Evolutionary conservation across 2,113 vertebrate genomes (phyloP), one percentile per base, ranked within the genome.

Genomic region (Bettongia penicillata): DNA sequence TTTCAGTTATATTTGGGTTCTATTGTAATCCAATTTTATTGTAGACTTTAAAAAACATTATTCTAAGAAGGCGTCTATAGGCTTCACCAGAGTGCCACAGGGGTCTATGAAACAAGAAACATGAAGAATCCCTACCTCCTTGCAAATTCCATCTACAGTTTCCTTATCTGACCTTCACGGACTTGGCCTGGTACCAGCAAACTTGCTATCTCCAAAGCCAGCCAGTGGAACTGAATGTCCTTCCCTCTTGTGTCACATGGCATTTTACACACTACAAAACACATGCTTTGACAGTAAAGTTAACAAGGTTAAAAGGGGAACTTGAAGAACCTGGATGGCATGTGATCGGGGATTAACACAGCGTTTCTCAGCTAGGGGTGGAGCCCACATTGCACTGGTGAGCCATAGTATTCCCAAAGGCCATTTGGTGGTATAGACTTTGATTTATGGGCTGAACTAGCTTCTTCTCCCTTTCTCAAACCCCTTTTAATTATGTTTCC

Each of bases 131-230:
- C 57, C n/a, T 77, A 43, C 61, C 61, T 90, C 93, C 90, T 91
- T 51, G 12, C 61, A 55, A 49, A 68, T 92, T 61, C 91, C n/a
- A 55, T 31, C 22, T 22, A n/a, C 1, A 3, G 90, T 93, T 91
- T 96, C 93, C 28, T 14, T 37, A 68, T 53, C 51, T 77, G 84
- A 51, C 92, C 91, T 24, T 26, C 28, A 37, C 0, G n/a, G 28
- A 51, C 9, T 68, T 24, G 31, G 9, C 43, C 77, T 61, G n/a
- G 24, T 7, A 89, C 31, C 90, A 47, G 84, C 51, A 97, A 93
- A 43, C 53, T 94, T 94, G 31, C 31, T 47, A 93, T 57, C 28
- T 50, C 55, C 95, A 95, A 95, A 90, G 95, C 55, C 96, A 96
- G 77, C 26, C 89, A 94, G 89, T 26, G 89, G 90, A 94, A 91